Evolutionary conservation across 1,140 invertebrate genomes (phyloP).

Genomic region (Brachionus calyciflorus): DNA sequence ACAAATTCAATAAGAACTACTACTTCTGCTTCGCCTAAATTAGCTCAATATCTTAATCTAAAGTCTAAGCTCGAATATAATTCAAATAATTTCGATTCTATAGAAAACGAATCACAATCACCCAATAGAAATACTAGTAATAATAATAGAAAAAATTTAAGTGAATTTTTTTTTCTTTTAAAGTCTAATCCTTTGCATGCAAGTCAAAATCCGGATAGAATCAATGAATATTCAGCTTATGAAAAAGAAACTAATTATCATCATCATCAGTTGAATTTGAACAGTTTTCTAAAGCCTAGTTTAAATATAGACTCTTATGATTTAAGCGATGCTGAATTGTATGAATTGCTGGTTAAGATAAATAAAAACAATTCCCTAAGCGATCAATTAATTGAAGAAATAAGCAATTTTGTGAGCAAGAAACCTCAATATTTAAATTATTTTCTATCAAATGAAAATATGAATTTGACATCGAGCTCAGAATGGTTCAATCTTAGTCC

Average conservation of each 20-base stretch:
- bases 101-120: neutral
- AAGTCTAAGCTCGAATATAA: too few relatives aligned
- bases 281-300: neutral
- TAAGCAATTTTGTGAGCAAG: neutral
- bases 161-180: neutral
- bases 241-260: too few relatives aligned
- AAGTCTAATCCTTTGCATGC: conserved; percentile 1
- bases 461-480: neutral
- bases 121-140: neutral
- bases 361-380: neutral
- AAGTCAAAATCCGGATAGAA: too few relatives aligned
- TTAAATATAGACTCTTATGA: neutral
- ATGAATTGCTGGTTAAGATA: neutral
- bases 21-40: too few relatives aligned
- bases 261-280: neutral
- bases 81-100: neutral
- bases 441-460: conserved; percentile 19
- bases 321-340: neutral
- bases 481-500: neutral
- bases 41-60: too few relatives aligned
- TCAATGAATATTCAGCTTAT: too few relatives aligned
- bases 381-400: neutral
- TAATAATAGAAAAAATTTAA: neutral
- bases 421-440: neutral
- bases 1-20: too few relatives aligned